phyloP scores from a whole-genome alignment of 1,140 invertebrate genomes.

The Drosophila busckii region DNA sequence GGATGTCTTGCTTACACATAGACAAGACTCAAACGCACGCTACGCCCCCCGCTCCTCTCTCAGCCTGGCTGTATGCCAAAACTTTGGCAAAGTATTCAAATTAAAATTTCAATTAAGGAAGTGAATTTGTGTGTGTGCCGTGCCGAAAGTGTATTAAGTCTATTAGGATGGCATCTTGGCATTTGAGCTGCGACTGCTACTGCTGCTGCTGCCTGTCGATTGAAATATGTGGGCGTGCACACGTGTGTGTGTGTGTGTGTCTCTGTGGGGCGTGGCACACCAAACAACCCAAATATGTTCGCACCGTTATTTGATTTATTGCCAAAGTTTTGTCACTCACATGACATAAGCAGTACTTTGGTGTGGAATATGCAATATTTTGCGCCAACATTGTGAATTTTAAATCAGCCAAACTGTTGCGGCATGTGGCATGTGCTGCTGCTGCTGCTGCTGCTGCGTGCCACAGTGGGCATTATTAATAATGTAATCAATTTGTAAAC shows the following conservation, averaged over 20 bases:
- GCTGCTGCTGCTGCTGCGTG: background rate
- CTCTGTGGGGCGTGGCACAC: slow-evolving; percentile 14
- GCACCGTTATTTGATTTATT: slow-evolving; percentile 71
- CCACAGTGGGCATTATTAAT: slow-evolving; percentile 65
- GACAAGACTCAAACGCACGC: too few species aligned
- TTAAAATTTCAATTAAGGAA: slow-evolving; percentile 78
- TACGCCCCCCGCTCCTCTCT: background rate
- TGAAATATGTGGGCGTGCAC: slow-evolving; percentile 33
- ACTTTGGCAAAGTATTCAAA: slow-evolving; percentile 77
- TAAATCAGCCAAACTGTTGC: slow-evolving; percentile 38
- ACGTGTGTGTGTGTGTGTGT: slow-evolving; percentile 18
- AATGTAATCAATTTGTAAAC: slow-evolving; percentile 76
- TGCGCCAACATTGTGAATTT: slow-evolving; percentile 48
- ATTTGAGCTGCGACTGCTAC: slow-evolving; percentile 43
- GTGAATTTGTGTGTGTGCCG: slow-evolving; percentile 74
- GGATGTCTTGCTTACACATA: background rate
- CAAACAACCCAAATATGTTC: slow-evolving; percentile 78
- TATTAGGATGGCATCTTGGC: slow-evolving; percentile 70
- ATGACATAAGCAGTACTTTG: slow-evolving; percentile 74
- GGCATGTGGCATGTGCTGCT: slow-evolving; percentile 1
- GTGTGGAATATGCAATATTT: slow-evolving; percentile 71
- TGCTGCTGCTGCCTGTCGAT: slow-evolving; percentile 1
- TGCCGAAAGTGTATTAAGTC: slow-evolving; percentile 76
- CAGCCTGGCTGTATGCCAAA: slow-evolving; percentile 62
- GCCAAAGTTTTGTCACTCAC: slow-evolving; percentile 71